Evolutionary conservation across 1,140 invertebrate species (phyloP).

Genomic region (Trachymyrmex cornetzi): DNA sequence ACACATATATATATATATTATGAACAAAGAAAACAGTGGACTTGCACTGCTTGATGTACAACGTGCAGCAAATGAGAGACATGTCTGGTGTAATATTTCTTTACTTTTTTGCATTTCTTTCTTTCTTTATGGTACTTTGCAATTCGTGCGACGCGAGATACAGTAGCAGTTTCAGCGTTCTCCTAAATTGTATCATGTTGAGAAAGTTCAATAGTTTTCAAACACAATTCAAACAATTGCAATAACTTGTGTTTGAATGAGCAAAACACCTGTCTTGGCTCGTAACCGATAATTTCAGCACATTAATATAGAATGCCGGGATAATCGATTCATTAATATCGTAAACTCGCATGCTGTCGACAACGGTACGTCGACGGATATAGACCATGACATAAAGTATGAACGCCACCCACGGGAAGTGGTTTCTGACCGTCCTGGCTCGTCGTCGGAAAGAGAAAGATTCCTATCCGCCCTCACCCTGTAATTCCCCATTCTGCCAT

Average conservation of each 20-base stretch:
- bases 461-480: conserved; percentile 43
- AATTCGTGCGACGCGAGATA: not conserved
- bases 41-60: conserved; percentile 10
- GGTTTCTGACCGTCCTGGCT: not conserved
- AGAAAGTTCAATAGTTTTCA: not conserved
- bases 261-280: not conserved
- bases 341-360: conserved; percentile 21
- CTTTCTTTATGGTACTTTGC: not conserved
- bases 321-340: conserved; percentile 56
- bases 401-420: conserved; percentile 26
- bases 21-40: not conserved
- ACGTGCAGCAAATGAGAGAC: not conserved
- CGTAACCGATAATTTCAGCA: not conserved
- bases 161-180: not conserved
- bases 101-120: conserved; percentile 16
- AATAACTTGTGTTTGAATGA: not conserved
- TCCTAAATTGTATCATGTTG: not conserved
- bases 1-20: no score
- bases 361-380: conserved; percentile 20
- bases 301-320: not conserved
- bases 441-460: conserved; percentile 19
- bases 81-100: conserved; percentile 22
- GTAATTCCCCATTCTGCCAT: conserved; percentile 60
- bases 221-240: not conserved
- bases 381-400: conserved; percentile 49